Base-by-base conservation (phyloP, 2,113 vertebrate species). In the Gallinago undulata region DNA sequence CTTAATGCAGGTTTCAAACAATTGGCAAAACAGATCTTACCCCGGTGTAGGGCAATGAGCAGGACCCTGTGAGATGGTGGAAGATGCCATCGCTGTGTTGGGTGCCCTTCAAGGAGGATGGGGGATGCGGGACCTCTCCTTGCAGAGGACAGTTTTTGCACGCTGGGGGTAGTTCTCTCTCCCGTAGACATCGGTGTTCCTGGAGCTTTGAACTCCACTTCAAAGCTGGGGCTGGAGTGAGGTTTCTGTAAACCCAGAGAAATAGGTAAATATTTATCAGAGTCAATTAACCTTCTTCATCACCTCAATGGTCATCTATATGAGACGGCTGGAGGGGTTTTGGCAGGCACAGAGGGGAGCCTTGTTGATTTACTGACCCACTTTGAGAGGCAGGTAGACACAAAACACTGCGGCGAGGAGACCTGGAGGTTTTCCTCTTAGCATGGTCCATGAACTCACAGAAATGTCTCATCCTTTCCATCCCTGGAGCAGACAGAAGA, bases 181-280 rank as follows among this genome's bases (percentile, higher is more conserved):
- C 75, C 60, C 35, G 6, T 3, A 45, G 73, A 92, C 17, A 5
- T 77, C 19, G 11, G 53, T 2, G 0, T 19, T 84, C 35, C 84
- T 91, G 87, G 16, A 66, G 80, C 95, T 97, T 97, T 96, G 96
- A 96, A 96, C 91, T 94, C 48, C 66, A 87, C 94, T 94, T 97
- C 95, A 96, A 96, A 97, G 95, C 85, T 85, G 67, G 47, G 45
- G 59, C 68, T 94, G 69, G 45, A 96, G 57, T 0, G 6, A 96
- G 85, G 85, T 84, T 93, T 96, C 74, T 95, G 91, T 69, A 91
- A 95, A 93, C 41, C 60, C 84, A 72, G 76, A 89, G 90, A 69
- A 90, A 87, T 90, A 95, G 89, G 91, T 66, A 97, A 97, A 97
- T 97, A 96, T 97, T 97, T 97, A 94, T 91, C 93, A 94, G 92